A percentile compares a stretch with the other conserved stretches of the same genome.
phyloP scores from a whole-genome alignment of 2,888 invertebrate species.

The Petrophora chlorosata region DNA sequence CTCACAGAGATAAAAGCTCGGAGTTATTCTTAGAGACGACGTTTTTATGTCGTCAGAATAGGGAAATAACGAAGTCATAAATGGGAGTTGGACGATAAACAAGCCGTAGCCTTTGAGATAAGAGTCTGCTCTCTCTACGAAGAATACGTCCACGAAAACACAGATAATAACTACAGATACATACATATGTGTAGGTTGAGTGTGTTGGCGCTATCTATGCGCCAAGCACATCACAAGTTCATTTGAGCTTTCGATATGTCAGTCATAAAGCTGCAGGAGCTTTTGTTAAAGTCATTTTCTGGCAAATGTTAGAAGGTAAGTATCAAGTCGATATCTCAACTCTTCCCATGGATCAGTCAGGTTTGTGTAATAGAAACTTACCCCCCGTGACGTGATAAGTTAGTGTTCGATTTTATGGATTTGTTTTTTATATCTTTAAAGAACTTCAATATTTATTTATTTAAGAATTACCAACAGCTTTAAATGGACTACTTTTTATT shows the following conservation, averaged over 20 bases:
- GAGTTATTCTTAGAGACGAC: conserved; percentile 74
- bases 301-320: conserved; percentile 3
- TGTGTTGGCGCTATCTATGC: conserved; percentile 28
- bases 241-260: conserved; percentile 15
- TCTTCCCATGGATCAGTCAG: neutral
- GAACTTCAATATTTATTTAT: no score
- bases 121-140: conserved; percentile 56
- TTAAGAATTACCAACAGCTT: no score
- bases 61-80: conserved; percentile 81
- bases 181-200: conserved; percentile 45
- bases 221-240: conserved; percentile 19
- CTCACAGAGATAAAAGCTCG: conserved; percentile 69
- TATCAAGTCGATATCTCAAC: conserved; percentile 3
- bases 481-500: no score
- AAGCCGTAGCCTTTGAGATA: conserved; percentile 72
- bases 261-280: conserved; percentile 17
- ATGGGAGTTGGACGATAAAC: conserved; percentile 77
- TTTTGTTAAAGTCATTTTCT: conserved; percentile 16
- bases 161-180: conserved; percentile 48
- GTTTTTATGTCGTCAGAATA: conserved; percentile 80
- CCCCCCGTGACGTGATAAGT: no score
- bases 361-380: no score
- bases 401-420: no score
- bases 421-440: no score
- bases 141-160: conserved; percentile 55